Base-by-base conservation (phyloP, 2,113 vertebrate species). In the Boulengeromyrus knoepffleri region DNA sequence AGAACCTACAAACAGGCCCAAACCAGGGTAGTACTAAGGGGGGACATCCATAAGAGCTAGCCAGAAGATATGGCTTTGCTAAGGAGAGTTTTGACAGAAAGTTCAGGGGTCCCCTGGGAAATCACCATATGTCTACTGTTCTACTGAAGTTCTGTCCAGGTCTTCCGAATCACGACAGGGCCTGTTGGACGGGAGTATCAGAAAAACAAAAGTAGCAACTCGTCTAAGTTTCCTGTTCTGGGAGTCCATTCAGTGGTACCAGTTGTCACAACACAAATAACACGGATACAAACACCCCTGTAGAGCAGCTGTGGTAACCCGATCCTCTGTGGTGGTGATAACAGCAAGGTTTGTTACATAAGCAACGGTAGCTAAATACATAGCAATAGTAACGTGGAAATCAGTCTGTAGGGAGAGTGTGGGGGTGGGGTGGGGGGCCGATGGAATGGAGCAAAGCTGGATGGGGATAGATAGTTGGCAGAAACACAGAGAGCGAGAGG, bases 271-370 rank as follows among this genome's bases (percentile, higher is more conserved):
- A 89, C 89, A 89, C 31, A 56, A 56, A 80, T 77, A 89, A 89
- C 88, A 89, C 7, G 12, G 49, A 56, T 83, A 83, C 70, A 58
- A 85, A 85, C 89, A 85, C 80, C 80, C 45, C 31, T 39, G 50
- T 56, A 42, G 21, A 58, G 58, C 92, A 89, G 92, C 89, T 92
- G 90, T 90, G 88, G 94, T 91, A 95, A 95, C 91, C 88, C 42
- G 91, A 95, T 92, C 85, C 85, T 88, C 88, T 83, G 89, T 49
- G 87, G 93, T 96, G 90, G 95, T 94, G 94, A 96, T 94, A 95
- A 95, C 95, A 96, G 93, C 91, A 92, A 85, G 92, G 96, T 95
- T 92, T 91, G 93, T 96, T 95, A 93, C 90, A 93, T 95, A 96
- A 95, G 90, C 2, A 87, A 91, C 90, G 36, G 36, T 85, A 91